Percentiles rank a stretch among this genome's conserved stretches.
Conservation (phyloP, 1,140 invertebrate species). For the Eupristina koningsbergeri region DNA sequence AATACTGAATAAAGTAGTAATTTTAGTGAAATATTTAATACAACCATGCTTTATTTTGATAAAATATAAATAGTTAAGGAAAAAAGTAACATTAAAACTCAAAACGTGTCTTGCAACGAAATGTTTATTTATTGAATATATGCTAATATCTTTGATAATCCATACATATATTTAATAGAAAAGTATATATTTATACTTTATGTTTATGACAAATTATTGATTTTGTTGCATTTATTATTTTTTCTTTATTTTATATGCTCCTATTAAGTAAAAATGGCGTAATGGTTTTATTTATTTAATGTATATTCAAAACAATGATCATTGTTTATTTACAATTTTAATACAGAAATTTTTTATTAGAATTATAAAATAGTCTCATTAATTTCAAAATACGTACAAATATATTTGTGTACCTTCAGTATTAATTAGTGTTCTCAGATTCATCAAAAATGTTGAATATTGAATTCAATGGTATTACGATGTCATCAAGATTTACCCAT, state of each 20-base stretch:
- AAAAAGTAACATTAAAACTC: conserved; percentile 52
- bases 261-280: conserved; percentile 11
- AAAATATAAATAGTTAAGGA: no score
- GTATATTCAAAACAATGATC: conserved; percentile 3
- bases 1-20: no score
- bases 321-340: background rate
- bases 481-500: conserved; percentile 66
- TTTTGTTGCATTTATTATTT: conserved; percentile 15
- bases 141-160: no score
- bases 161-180: background rate
- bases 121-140: conserved; percentile 35
- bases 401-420: conserved; percentile 62
- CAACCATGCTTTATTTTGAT: no score
- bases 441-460: conserved; percentile 61
- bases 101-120: conserved; percentile 63
- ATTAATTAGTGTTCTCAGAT: conserved; percentile 59
- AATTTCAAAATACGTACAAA: background rate
- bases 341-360: background rate
- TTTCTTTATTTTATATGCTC: conserved; percentile 21
- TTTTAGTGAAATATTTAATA: no score
- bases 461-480: conserved; percentile 66
- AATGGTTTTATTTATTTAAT: conserved; percentile 26
- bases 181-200: background rate
- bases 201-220: conserved; percentile 17
- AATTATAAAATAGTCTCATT: background rate